Evolutionary conservation across 2,797 vertebrate genomes (phyloP).

Genomic region (Acanthornis magna): DNA sequence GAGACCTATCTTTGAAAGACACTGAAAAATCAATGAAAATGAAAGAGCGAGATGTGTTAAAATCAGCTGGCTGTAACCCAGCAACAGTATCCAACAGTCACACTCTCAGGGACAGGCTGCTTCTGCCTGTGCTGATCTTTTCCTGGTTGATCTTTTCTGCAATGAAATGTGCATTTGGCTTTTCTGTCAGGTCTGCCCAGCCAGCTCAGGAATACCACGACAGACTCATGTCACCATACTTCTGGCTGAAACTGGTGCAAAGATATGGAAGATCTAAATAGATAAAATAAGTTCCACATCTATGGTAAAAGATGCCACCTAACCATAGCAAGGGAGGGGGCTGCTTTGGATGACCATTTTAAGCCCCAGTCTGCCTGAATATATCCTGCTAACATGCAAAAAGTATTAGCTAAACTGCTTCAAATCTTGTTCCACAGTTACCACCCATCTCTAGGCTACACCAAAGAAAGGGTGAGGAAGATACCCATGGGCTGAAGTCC

Average conservation of each 20-base stretch:
- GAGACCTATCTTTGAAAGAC: neutral
- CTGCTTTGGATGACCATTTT: neutral
- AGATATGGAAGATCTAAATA: neutral
- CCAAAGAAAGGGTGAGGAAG: neutral
- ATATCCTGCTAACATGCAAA: neutral
- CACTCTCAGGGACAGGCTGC: neutral
- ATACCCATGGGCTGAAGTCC: neutral
- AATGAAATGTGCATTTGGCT: neutral
- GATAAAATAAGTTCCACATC: neutral
- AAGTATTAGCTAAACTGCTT: neutral
- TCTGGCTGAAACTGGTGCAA: neutral
- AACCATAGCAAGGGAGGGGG: neutral
- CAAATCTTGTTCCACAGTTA: neutral
- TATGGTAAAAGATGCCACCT: neutral
- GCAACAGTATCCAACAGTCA: constrained; percentile 22
- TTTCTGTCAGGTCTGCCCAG: neutral
- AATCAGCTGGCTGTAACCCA: constrained; percentile 35
- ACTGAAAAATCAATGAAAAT: neutral
- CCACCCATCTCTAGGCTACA: neutral
- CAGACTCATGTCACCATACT: neutral
- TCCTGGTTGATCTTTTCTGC: neutral
- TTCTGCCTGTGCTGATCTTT: constrained; percentile 1
- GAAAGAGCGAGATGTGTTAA: neutral
- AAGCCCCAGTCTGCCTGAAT: neutral
- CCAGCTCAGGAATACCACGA: neutral